Evolutionary conservation across 2,888 invertebrate genomes (phyloP), one percentile per base, ranked within the genome.

Genomic region (Antitype chi): DNA sequence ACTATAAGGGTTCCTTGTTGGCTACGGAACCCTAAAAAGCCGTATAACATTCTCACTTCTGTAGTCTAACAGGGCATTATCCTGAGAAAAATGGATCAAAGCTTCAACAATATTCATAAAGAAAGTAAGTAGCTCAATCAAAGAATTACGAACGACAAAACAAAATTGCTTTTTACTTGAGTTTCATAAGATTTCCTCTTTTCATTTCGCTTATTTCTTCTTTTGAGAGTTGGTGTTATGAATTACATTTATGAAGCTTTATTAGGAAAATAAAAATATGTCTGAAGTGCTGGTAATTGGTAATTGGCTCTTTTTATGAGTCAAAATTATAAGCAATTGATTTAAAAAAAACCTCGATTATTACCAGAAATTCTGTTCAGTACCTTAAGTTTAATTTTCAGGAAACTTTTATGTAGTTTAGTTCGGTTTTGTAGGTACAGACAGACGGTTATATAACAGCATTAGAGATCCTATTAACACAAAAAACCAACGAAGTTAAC

Each of bases 71-170:
- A 78, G 72, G 74, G 67, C 74, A 72, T 77, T 78, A 66, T 73
- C 63, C 71, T 55, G 57, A 63, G 23, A 70, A 79, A 80, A 74
- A 62, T 25, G 60, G 70, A 76, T 87, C 79, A 88, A 86, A 87
- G 81, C 71, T 43, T 32, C 20, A 74, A 72, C 73, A 80, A 77
- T 76, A 69, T 76, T 53, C 77, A 76, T 63, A 82, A 84, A 81
- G 57, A 82, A 80, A 81, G 53, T 78, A 76, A 81, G 76, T 76
- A 78, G 74, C 74, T 78, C 71, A 79, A 82, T 82, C 80, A 88
- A 85, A 85, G 85, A 80, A 80, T 81, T 81, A 82, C 25, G 59
- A 70, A 76, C 73, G 76, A 80, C 79, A 72, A 78, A 76, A 81
- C 74, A 80, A 78, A 79, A 74, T 70, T 66, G 52, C 64, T 70